Percentiles rank a stretch among this genome's conserved stretches.
Conservation (phyloP, 2,797 vertebrate genomes). For the Oreochromis mossambicus region DNA sequence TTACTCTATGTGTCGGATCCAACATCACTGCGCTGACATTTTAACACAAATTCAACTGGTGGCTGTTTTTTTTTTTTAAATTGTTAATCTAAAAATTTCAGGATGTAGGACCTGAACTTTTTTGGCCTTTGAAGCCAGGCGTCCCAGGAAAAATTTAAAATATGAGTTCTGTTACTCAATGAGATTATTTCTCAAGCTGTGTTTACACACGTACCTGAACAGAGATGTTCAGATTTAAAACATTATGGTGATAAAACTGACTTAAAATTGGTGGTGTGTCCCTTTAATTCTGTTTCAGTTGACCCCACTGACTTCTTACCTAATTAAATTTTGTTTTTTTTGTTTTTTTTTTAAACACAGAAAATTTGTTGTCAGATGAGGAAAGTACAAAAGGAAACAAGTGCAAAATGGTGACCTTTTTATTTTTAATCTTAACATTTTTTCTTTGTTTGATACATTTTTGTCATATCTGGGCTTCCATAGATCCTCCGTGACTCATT, state of each 20-base stretch:
- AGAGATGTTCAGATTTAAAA: background rate
- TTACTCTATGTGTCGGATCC: background rate
- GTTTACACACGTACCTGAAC: background rate
- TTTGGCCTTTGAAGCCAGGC: background rate
- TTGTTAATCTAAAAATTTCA: background rate
- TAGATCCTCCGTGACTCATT: fast-evolving
- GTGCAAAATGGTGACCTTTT: background rate
- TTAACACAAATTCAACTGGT: background rate
- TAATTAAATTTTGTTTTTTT: background rate
- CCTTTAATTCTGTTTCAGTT: background rate
- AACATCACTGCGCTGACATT: background rate
- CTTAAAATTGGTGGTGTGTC: background rate
- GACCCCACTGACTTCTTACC: background rate
- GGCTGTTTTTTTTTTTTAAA: fast-evolving
- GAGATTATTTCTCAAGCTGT: background rate
- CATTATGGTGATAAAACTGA: background rate
- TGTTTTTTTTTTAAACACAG: background rate
- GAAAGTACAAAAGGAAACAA: background rate
- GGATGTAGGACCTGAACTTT: background rate
- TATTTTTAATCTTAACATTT: background rate
- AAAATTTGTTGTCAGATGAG: background rate
- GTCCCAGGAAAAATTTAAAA: background rate
- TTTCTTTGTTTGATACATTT: background rate
- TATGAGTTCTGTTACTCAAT: background rate
- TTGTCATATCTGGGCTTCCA: background rate